phyloP scores from a whole-genome alignment of 2,113 vertebrate species.

The Todiramphus saurophagus region DNA sequence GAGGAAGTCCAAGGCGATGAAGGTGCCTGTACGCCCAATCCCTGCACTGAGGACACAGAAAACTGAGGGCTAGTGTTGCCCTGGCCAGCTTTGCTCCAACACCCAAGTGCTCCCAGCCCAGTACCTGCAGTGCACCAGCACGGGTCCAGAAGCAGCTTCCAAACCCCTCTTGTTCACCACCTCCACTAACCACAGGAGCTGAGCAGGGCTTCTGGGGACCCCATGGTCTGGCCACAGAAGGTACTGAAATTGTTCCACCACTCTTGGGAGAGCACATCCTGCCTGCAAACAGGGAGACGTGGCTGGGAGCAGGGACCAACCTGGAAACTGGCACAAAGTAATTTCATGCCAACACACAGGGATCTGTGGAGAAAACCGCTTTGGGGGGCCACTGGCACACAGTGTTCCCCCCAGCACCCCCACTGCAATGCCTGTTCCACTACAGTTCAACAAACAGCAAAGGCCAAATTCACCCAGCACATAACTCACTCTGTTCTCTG shows the following conservation, averaged over 20 bases:
- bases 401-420: not conserved
- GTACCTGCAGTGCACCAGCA: conserved; percentile 73
- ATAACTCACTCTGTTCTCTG: not conserved
- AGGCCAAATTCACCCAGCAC: not conserved
- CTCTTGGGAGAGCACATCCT: conserved; percentile 39
- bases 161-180: not conserved
- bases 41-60: conserved; percentile 52
- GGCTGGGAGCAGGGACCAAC: not conserved
- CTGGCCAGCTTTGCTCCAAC: not conserved
- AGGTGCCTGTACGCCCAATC: conserved; percentile 66
- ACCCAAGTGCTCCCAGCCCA: fast-evolving
- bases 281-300: not conserved
- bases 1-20: conserved; percentile 65
- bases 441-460: not conserved
- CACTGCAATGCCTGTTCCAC: not conserved
- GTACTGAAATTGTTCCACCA: conserved; percentile 64
- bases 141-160: not conserved
- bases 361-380: not conserved
- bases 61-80: not conserved
- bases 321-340: not conserved
- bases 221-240: conserved; percentile 65
- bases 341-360: not conserved
- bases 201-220: conserved; percentile 40
- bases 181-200: conserved; percentile 51
- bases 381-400: not conserved